Evolutionary conservation across 2,888 invertebrate species (phyloP), one percentile per base, ranked within the genome.

Genomic region (Hartigia nigra): DNA sequence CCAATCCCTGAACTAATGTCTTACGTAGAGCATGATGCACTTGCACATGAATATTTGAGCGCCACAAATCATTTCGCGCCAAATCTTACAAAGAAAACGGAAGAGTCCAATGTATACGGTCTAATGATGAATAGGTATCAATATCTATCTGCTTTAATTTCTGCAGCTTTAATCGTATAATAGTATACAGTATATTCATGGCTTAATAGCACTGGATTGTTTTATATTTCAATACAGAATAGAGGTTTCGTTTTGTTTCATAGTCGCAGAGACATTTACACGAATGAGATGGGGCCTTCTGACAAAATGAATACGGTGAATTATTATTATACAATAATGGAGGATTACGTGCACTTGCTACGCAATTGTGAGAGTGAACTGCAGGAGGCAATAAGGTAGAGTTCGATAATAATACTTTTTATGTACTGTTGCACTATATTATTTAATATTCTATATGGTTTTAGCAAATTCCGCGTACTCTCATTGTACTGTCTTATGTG

Each of bases 31-130:
- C 87, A 91, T 82, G 90, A 92, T 79, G 89, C 92, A 34, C 87
- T 92, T 31, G 92, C 91, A 39, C 87, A 89, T 69, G 92, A 92
- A 78, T 92, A 92, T 86, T 88, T 92, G 74, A 87, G 89, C 69
- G 90, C 92, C 0, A 90, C 92, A 1, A 89, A 90, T 76, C 88
- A 91, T 76, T 92, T 92, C 81, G 91, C 92, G 0, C 87, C 89
- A 12, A 87, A 87, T 69, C 87, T 92, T n/a, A 84, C 86, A 9
- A 80, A 85, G 12, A 84, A 88, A 12, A 31, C 74, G 12, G 74
- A 69, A 23, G 37, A 79, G 3, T 55, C 75, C 2, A 76, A 78
- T 14, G 70, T 80, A n/a, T 32, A 77, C 74, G 70, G 74, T 74
- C 77, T 76, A 34, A 74, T 75, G 76, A 69, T 70, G 31, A 76